Evolutionary conservation across 2,797 vertebrate genomes (phyloP).

Genomic region (Spinibarbus caldwelli): DNA sequence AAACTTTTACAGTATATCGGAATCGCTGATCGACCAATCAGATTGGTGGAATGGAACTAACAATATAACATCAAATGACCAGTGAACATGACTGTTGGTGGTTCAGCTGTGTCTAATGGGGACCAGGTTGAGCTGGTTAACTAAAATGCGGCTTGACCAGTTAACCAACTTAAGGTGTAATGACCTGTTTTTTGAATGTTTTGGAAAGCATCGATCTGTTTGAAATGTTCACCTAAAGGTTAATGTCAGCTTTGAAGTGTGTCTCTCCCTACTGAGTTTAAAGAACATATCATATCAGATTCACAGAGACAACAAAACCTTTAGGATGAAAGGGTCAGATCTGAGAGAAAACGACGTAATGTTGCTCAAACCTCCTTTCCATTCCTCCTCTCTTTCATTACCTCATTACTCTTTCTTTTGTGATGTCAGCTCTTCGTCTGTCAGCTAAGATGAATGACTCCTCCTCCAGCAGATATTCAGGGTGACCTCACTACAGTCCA

Average conservation of each 20-base stretch:
- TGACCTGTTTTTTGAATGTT: too few relatives aligned
- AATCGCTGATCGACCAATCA: too few relatives aligned
- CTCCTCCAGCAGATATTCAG: not conserved
- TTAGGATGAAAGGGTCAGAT: constrained; percentile 21
- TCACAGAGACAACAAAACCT: constrained; percentile 7
- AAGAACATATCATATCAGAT: constrained; percentile 18
- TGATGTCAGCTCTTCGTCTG: constrained; percentile 13
- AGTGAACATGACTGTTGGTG: not conserved
- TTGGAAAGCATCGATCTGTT: not conserved
- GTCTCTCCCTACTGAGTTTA: constrained; percentile 4
- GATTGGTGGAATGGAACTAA: not conserved
- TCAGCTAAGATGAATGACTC: constrained; percentile 2
- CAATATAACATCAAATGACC: not conserved
- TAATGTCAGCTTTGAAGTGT: constrained; percentile 5
- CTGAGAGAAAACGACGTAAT: not conserved
- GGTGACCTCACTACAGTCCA: constrained; percentile 12
- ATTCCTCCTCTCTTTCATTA: constrained; percentile 23
- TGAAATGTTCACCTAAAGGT: constrained; percentile 1
- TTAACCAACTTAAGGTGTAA: not conserved
- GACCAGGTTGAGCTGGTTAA: not conserved
- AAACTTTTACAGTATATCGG: too few relatives aligned
- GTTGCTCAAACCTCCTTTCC: constrained; percentile 8
- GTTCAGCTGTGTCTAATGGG: not conserved
- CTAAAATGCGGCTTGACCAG: not conserved
- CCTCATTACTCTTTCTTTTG: constrained; percentile 12